Base-by-base conservation (phyloP, 2,888 invertebrate species). In the Lasius platythorax region DNA sequence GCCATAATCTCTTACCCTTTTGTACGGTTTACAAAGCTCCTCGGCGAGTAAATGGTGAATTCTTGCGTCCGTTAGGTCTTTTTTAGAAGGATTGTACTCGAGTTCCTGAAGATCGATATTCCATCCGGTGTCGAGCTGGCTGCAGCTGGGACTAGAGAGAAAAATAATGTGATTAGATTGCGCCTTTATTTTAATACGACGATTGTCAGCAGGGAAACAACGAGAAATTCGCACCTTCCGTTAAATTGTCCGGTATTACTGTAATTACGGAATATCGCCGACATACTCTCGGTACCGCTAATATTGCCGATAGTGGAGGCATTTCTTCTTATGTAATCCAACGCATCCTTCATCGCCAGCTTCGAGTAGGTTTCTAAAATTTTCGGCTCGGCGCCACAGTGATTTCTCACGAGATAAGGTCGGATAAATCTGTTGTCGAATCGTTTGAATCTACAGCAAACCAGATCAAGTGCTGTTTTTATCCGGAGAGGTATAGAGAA, bases 361-460 rank as follows among this genome's bases (percentile, higher is more conserved):
- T 98, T 98, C 3, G 98, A 98, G 95, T 98, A 98, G 0, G 99
- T 99, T 95, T 99, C 98, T 92, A 99, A 96, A 91, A 99, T 98
- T 95, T 99, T 99, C 79, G 98, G 99, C 93, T 98, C 98, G 70
- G 97, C 97, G 86, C 98, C 98, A 96, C 97, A 97, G 94, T 97
- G 97, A 95, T 98, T 97, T 91, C 98, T 96, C 89, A 98, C 96
- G 91, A 99, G 95, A 93, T 98, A 97, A 33, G 99, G 99, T 89
- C 99, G 97, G 92, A 99, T 97, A 95, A 98, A 99, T 94, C 97
- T 97, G 95, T 98, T 98, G 95, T 99, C 99, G 95, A 99, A 98
- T 91, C 98, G 96, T 95, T 99, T 99, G 95, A 99, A 99, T 95
- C 97, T 97, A 76, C 12, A 66, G 40, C 61, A 82, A 75, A 72